These are phyloP conservation scores for Scaptomyza pallida DNA, from an alignment of 1,140 invertebrate genomes.

Conservation along the genomic window DNA sequence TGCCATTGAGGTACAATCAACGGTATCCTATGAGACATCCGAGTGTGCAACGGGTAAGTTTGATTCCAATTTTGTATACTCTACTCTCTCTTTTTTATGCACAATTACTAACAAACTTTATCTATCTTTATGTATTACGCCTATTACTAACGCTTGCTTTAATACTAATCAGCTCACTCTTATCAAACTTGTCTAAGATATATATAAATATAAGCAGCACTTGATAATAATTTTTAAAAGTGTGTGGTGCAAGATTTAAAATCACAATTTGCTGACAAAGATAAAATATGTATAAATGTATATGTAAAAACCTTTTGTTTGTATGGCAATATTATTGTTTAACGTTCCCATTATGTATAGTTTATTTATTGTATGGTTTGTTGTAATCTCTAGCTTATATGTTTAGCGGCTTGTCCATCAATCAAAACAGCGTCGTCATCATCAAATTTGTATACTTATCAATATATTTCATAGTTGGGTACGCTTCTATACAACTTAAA, in stretches of 20 bases:
- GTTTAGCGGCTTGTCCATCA: background rate
- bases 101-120: conserved; percentile 31
- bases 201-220: conserved; percentile 27
- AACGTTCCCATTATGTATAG: conserved; percentile 32
- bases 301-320: conserved; percentile 55
- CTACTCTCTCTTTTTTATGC: background rate
- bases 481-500: background rate
- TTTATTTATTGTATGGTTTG: conserved; percentile 13
- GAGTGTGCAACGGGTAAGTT: conserved; percentile 82
- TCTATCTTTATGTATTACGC: conserved; percentile 39
- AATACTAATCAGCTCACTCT: conserved; percentile 38
- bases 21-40: conserved; percentile 81
- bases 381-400: too few species aligned
- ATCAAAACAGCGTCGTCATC: conserved; percentile 10
- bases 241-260: conserved; percentile 44
- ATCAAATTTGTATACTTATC: conserved; percentile 1
- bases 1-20: conserved; percentile 82
- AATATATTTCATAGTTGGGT: background rate
- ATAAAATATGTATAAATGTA: conserved; percentile 9
- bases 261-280: conserved; percentile 8
- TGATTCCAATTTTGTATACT: background rate
- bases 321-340: conserved; percentile 43
- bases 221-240: conserved; percentile 21
- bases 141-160: conserved; percentile 67
- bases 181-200: conserved; percentile 41